Conservation (phyloP, 2,797 vertebrate genomes). For the Cephalopachus bancanus region DNA sequence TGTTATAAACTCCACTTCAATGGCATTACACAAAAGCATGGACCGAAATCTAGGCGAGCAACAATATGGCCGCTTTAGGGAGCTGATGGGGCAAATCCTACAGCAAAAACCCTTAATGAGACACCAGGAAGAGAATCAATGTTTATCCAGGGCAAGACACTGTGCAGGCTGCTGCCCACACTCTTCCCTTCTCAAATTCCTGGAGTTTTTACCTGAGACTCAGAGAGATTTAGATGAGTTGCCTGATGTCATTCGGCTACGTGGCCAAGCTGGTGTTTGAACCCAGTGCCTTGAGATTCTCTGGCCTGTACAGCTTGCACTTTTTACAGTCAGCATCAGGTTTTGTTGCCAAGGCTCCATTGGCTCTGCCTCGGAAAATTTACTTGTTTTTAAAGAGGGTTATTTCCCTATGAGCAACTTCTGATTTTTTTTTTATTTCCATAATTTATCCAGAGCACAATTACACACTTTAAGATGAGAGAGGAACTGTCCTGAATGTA, state of each 20-base stretch:
- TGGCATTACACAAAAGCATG: neutral
- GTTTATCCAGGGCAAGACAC: fast-evolving
- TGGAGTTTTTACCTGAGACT: neutral
- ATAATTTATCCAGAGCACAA: conserved; percentile 69
- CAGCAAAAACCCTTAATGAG: neutral
- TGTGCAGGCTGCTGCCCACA: neutral
- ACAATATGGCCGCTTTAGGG: neutral
- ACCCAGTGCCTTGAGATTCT: neutral
- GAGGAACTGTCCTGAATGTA: conserved; percentile 54
- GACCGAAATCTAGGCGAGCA: neutral
- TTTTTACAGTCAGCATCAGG: neutral
- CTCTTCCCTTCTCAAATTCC: neutral
- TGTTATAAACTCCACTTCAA: conserved; percentile 30
- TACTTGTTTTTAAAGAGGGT: conserved; percentile 57
- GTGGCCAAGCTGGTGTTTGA: neutral
- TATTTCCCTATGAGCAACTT: conserved; percentile 56
- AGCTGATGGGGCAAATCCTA: neutral
- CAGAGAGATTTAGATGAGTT: neutral
- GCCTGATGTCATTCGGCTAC: neutral
- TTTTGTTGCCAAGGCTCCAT: conserved; percentile 37
- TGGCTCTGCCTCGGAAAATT: neutral
- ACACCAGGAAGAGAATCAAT: neutral
- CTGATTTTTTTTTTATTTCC: conserved; percentile 68
- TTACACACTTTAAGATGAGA: conserved; percentile 79
- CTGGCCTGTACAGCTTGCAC: neutral